phyloP scores from a whole-genome alignment of 2,888 invertebrate genomes.

The Scaptomyza cyrtandrae region DNA sequence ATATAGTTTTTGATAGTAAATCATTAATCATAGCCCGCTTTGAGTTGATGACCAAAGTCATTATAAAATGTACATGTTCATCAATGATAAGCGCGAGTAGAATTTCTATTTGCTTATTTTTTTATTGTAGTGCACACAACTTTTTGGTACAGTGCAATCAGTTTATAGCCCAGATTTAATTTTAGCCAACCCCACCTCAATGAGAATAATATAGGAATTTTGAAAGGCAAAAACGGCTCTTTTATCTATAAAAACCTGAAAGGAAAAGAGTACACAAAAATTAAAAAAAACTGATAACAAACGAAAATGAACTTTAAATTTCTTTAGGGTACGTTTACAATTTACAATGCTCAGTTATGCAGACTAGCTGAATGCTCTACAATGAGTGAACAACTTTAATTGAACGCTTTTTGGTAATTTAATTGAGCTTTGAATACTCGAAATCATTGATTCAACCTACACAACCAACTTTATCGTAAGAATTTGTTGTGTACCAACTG shows the following conservation, averaged over 20 bases:
- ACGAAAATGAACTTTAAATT: constrained; percentile 62
- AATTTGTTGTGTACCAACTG: constrained; percentile 3
- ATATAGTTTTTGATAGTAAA: not conserved
- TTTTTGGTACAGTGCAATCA: constrained; percentile 37
- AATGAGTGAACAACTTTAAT: too few species aligned
- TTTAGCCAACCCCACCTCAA: constrained; percentile 47
- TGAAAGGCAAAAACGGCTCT: constrained; percentile 37
- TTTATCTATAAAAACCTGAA: constrained; percentile 36
- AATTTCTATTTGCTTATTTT: not conserved
- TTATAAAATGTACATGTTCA: constrained; percentile 13
- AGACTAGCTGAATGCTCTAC: constrained; percentile 32
- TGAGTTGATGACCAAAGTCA: not conserved
- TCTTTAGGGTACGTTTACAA: constrained; percentile 24
- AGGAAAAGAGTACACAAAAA: constrained; percentile 30
- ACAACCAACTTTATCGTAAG: not conserved
- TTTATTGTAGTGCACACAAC: constrained; percentile 14
- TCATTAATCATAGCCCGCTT: not conserved
- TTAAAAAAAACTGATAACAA: constrained; percentile 50
- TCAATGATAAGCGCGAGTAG: constrained; percentile 1
- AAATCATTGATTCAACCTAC: constrained; percentile 38
- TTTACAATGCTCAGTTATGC: not conserved
- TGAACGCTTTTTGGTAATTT: not conserved
- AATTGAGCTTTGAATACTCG: not conserved
- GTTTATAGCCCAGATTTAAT: constrained; percentile 19
- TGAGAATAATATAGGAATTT: constrained; percentile 35